Evolutionary conservation across 2,113 vertebrate genomes (phyloP), one percentile per base, ranked within the genome.

Genomic region (Neolamprologus sp.): DNA sequence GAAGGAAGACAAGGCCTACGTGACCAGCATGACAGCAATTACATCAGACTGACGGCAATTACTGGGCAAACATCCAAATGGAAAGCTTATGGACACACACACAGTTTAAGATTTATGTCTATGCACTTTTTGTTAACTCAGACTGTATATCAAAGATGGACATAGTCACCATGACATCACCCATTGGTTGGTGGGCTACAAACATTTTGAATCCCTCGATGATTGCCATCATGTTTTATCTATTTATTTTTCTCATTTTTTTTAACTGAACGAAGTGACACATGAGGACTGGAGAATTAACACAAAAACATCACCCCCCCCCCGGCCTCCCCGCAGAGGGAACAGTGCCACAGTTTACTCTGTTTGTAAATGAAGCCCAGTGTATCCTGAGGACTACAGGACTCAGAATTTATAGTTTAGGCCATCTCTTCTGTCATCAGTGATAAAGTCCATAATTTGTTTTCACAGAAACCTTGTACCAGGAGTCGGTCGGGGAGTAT

Each of bases 391-490:
- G 14, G 14, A 47, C 42, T 16, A 45, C 12, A 71, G 37, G 65
- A 16, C 65, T 42, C 37, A 42, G 12, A 23, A 13, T 71, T 42
- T 33, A 30, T 30, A 57, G 17, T 12, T 82, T 9, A 5, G 33
- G 4, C 57, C 17, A 4, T 21, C 2, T 11, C 47, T 82, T 12
- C 3, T 57, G 49, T 60, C 11, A 21, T 19, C 13, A 28, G 4
- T 21, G 17, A 42, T 11, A n/a, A n/a, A 49, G 14, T 58, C n/a
- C 58, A 55, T 78, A 4, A 57, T 49, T 51, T 7, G 81, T 87
- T 79, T 91, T 91, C 91, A 51, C 92, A 98, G 98, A 96, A 91
- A 94, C 97, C 7, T 87, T 97, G 86, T 97, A 97, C 81, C 97
- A 97, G 21, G 97, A 97, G 90, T 94, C 96, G 3, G 93, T 96